A percentile compares a stretch with the other conserved stretches of the same genome.
Evolutionary conservation across 64 coral and sea anemone genomes (phyloP).

Genomic region (Porites australiensis): DNA sequence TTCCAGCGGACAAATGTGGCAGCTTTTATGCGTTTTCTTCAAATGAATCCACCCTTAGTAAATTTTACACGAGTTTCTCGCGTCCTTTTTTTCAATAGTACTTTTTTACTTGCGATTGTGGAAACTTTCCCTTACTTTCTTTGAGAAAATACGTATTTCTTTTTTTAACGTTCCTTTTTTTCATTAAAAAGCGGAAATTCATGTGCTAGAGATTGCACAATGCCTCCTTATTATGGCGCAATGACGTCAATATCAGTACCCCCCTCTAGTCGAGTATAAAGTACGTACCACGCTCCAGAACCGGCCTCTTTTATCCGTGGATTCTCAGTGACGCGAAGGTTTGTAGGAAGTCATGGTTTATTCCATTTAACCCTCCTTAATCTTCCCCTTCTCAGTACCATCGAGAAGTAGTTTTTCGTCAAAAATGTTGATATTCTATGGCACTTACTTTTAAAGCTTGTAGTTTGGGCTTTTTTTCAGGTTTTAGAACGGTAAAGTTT

Average conservation of each 20-base stretch:
- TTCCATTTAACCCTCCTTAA: not conserved
- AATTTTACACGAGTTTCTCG: no score
- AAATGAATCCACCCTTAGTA: no score
- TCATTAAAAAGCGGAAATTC: no score
- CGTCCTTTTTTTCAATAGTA: no score
- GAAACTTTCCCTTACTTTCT: no score
- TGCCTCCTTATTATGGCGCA: conserved; percentile 1
- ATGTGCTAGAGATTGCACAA: conserved; percentile 29
- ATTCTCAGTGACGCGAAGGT: conserved; percentile 62
- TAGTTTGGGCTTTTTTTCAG: not conserved
- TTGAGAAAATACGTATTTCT: no score
- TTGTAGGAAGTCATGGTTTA: not conserved
- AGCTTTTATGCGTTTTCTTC: no score
- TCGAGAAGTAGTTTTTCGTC: not conserved
- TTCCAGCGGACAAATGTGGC: no score
- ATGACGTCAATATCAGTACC: conserved; percentile 85
- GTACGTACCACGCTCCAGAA: not conserved
- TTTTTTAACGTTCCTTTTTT: no score
- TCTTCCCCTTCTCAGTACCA: not conserved
- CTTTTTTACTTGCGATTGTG: no score
- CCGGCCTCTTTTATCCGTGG: conserved; percentile 70
- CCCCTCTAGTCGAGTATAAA: conserved; percentile 69
- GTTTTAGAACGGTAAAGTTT: not conserved
- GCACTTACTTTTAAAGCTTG: not conserved
- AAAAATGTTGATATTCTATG: not conserved